These are phyloP conservation scores for Salmo trutta DNA, from an alignment of 2,797 vertebrate genomes.

Conservation along the genomic window DNA sequence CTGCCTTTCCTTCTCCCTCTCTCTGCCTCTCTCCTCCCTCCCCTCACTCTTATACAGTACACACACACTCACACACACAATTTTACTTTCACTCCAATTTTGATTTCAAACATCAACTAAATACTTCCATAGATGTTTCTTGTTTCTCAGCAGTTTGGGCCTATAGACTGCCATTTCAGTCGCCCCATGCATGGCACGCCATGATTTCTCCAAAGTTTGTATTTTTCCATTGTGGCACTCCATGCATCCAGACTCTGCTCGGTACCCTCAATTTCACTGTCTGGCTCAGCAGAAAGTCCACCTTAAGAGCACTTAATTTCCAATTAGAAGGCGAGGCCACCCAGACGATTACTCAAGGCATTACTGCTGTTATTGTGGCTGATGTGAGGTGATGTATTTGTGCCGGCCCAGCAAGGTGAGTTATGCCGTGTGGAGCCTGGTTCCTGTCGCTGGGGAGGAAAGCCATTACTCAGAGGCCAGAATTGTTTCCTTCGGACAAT, in stretches of 20 bases:
- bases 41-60: not conserved
- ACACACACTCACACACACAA: too few species aligned
- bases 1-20: not conserved
- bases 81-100: not conserved
- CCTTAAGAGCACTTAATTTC: slow-evolving; percentile 32
- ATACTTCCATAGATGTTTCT: not conserved
- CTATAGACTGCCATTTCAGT: not conserved
- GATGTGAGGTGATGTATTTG: slow-evolving; percentile 21
- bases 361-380: slow-evolving; percentile 26
- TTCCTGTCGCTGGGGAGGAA: slow-evolving; percentile 29
- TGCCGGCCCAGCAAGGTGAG: slow-evolving; percentile 26
- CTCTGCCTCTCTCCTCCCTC: not conserved
- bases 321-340: slow-evolving; percentile 33
- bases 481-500: slow-evolving; percentile 16
- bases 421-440: slow-evolving; percentile 33
- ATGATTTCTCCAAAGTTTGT: not conserved
- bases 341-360: slow-evolving; percentile 34
- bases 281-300: slow-evolving; percentile 27
- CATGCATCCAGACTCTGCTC: slow-evolving; percentile 1
- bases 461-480: slow-evolving; percentile 23
- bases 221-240: slow-evolving; percentile 20
- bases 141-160: not conserved
- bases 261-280: slow-evolving; percentile 26
- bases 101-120: not conserved
- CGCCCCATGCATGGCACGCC: not conserved